Evolutionary conservation across 2,113 vertebrate species (phyloP).

Genomic region (Colius striatus): DNA sequence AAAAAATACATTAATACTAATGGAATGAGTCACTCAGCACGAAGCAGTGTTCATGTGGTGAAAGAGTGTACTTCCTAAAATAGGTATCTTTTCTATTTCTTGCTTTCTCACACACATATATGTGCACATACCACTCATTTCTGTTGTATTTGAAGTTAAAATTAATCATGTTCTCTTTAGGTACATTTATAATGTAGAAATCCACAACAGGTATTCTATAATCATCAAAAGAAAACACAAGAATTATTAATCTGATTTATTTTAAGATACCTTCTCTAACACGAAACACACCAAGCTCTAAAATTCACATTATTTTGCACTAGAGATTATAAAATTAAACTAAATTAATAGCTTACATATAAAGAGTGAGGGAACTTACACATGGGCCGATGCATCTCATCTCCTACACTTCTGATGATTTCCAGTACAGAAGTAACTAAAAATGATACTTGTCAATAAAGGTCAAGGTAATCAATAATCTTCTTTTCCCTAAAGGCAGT

Average conservation of each 20-base stretch:
- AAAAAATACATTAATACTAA: neutral
- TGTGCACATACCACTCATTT: neutral
- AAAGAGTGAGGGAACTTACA: neutral
- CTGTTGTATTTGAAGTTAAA: neutral
- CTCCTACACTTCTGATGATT: neutral
- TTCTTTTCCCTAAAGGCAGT: neutral
- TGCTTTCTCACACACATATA: neutral
- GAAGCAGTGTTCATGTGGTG: neutral
- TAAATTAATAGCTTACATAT: neutral
- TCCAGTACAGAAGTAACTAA: neutral
- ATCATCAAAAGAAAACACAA: neutral
- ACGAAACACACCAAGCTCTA: neutral
- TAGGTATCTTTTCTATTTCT: neutral
- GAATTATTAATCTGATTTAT: neutral
- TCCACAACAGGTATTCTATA: neutral
- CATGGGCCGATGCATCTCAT: neutral
- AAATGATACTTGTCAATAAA: neutral
- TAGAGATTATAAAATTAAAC: neutral
- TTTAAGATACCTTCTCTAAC: neutral
- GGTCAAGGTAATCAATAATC: neutral
- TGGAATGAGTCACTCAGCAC: neutral
- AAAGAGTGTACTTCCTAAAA: neutral
- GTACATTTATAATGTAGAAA: neutral
- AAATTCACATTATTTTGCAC: neutral
- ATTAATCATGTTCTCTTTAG: neutral